phyloP scores from a whole-genome alignment of 2,113 vertebrate species.

The Rissa tridactyla region DNA sequence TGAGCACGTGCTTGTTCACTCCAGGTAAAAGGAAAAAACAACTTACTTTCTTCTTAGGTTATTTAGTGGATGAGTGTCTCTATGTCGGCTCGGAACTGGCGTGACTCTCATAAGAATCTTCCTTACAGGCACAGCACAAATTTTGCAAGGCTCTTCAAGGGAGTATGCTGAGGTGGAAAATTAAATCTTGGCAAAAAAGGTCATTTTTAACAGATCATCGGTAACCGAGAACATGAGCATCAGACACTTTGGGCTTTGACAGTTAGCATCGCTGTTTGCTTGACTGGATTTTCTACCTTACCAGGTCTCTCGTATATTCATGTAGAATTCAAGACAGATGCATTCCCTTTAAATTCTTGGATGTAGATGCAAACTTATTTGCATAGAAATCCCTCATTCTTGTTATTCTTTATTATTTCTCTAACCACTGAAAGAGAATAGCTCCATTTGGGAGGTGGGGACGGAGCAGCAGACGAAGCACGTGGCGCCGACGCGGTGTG shows the following conservation, averaged over 20 bases:
- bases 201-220: neutral
- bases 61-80: neutral
- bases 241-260: neutral
- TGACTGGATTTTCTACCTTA: neutral
- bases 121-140: neutral
- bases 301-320: neutral
- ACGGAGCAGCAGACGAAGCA: neutral
- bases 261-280: neutral
- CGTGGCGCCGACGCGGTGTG: accelerated
- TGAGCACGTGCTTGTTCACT: neutral
- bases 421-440: neutral
- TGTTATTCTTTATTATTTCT: neutral
- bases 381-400: neutral
- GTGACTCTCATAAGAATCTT: neutral
- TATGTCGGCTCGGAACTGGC: neutral
- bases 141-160: neutral
- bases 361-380: accelerated
- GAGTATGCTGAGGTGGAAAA: neutral
- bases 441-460: neutral
- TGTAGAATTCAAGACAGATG: neutral
- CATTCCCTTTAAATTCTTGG: neutral
- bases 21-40: neutral
- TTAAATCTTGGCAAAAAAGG: neutral
- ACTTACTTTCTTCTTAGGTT: neutral
- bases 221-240: neutral